Evolutionary conservation across 2,113 vertebrate genomes (phyloP), one percentile per base, ranked within the genome.

Genomic region (Urocitellus parryii): DNA sequence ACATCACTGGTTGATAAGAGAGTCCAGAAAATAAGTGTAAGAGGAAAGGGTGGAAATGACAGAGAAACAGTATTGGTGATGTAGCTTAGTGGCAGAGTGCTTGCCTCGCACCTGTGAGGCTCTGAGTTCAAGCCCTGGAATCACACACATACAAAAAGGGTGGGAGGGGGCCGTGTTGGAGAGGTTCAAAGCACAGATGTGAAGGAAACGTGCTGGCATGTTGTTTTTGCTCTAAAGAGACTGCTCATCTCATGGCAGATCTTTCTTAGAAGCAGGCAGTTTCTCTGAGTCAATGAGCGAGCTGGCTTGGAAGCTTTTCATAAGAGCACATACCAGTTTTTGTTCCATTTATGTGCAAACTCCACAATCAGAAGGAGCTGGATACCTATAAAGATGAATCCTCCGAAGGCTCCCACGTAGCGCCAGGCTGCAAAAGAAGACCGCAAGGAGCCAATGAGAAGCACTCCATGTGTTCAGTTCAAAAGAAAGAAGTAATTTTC

Each of bases 261-360:
- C 32, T 70, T 88, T 68, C 2, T 32, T 80, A 34, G n/a, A 39
- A 32, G 76, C 32, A 0, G 88, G 48, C 29, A 78, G 48, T 29
- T 61, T 29, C 90, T 90, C 65, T 45, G n/a, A 37, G 70, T 76
- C 68, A 63, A 4, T 22, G 3, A 48, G 72, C 13, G 11, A 90
- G 11, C 68, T 17, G 53, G 53, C 0, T 18, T 37, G 53, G 93
- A 95, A 85, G 94, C 37, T 72, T 82, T 56, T 93, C 24, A 29
- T 3, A 96, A 92, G 34, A 63, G 11, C 32, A 98, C 99, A 97
- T 98, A 99, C 99, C 99, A 99, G 98, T 99, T 99, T 98, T 99
- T 99, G 98, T 99, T 99, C 99, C 99, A 99, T 96, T 99, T 99
- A 97, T 99, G 99, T 27, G 99, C 99, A 34, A 99, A 99, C 97